Percentiles rank a stretch among this genome's conserved stretches.
These are phyloP conservation scores for Glandiceps talaboti DNA, from an alignment of 53 echinoderm and acorn worm genomes.

Conservation along the genomic window DNA sequence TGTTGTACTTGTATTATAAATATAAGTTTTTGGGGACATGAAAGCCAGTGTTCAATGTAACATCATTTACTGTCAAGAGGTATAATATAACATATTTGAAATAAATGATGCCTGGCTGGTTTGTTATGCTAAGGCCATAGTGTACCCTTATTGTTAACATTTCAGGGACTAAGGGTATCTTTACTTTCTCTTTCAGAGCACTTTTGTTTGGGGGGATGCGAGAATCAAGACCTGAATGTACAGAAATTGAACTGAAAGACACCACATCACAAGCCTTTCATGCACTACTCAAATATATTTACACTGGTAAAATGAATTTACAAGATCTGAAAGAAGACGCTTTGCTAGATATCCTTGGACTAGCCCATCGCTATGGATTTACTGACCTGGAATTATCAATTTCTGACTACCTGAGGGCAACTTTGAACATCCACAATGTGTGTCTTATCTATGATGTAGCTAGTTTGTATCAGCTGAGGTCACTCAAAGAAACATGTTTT, in stretches of 20 bases:
- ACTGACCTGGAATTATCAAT: conserved; percentile 82
- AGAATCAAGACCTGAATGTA: conserved; percentile 77
- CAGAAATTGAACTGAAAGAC: conserved; percentile 76
- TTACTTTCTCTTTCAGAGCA: conserved; percentile 52
- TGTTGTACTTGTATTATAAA: no score
- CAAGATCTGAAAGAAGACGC: conserved; percentile 77
- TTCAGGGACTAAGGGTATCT: no score
- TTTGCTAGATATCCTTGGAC: conserved; percentile 73
- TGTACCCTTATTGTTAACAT: no score
- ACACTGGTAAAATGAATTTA: conserved; percentile 89
- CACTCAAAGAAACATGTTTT: conserved; percentile 90
- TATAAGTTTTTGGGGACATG: no score
- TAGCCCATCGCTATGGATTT: conserved; percentile 97
- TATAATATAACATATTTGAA: no score
- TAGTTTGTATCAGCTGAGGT: conserved; percentile 47
- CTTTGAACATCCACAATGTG: conserved; percentile 87
- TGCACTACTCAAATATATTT: conserved; percentile 81
- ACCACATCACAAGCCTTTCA: conserved; percentile 88
- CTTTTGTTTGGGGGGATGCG: conserved; percentile 84
- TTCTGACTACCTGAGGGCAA: conserved; percentile 89
- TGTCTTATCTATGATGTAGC: conserved; percentile 99
- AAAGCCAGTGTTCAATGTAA: no score
- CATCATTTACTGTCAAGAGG: no score
- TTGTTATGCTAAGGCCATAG: no score
- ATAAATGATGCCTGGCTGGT: no score